Evolutionary conservation across 2,888 invertebrate genomes (phyloP), one percentile per base, ranked within the genome.

Genomic region (Clusia tigrina): DNA sequence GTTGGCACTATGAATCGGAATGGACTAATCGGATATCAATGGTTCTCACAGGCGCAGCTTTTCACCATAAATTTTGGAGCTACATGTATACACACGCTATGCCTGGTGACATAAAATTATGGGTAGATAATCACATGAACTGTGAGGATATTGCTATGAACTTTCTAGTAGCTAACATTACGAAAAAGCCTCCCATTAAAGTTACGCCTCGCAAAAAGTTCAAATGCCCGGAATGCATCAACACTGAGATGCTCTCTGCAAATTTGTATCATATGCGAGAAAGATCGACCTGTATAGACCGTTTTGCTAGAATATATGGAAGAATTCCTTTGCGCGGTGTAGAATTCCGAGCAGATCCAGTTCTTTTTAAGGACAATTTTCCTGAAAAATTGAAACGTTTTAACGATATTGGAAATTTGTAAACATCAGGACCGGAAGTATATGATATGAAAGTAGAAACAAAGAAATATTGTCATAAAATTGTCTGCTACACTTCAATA

Each of bases 121-220:
- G 94, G 94, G 96, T 97, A 0, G 97, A 98, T 81, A 91, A 93
- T 17, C 92, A 94, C 78, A 96, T 97, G 93, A 98, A 98, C 84
- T 98, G 97, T 81, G 98, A 98, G 83, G 97, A 98, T 80, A 96
- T 98, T 72, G 97, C 97, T 1, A 97, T 98, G 95, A 98, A 98
- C 84, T 98, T 97, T 85, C 88, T 98, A 2, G 93, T 98, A 26
- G 92, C 96, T 1, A 96, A 97, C 81, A 85, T 93, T 18, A 97
- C 97, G 0, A 92, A 94, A 72, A 96, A 96, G 85, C 91, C 96
- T 1, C 96, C 97, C 0, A 95, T 98, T 61, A 95, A 95, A 86
- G 95, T 97, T 26, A 92, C 96, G 0, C 96, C 97, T 0, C 88
- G 96, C 2, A 97, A 98, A 81, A 98, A 98, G 81, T 98, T 98